Base-by-base conservation (phyloP, 2,888 invertebrate genomes). In the Argyresthia goedartella region DNA sequence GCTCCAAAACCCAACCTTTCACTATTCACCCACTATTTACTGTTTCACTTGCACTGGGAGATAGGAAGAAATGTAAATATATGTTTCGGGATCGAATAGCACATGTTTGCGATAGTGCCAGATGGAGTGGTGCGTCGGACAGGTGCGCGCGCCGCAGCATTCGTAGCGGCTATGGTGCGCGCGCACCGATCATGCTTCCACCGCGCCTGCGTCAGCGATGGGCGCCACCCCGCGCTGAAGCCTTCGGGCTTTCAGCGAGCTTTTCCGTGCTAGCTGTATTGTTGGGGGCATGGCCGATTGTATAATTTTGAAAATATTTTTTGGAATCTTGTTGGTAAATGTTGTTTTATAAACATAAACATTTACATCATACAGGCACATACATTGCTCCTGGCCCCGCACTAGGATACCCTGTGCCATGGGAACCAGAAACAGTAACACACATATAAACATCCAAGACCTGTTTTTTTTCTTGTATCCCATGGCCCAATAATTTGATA, bases 61-160 rank as follows among this genome's bases (percentile, higher is more conserved):
- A 4, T 6, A 39, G 39, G n/a, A 39, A 8, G 39, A 39, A 3
- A 11, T 4, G n/a, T n/a, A 8, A 39, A 11, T 39, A 39, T 39
- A 11, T 3, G 1, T 11, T 39, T 39, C n/a, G 44, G 44, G 14
- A 44, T 3, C 13, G 44, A 8, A 25, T 25, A 25, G 25, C 25
- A 25, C 25, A 25, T 25, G 25, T 25, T 39, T 25, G 33, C 15
- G 44, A 7, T 14, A 8, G 44, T 7, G 13, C 44, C 14, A 8
- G 44, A 15, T 14, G 11, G 39, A 39, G 9, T 39, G 39, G 39
- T n/a, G 39, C 39, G 49, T 64, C 66, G 57, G 67, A 72, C 77
- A 78, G 74, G 82, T 81, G 79, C 73, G 81, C 63, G 60, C 68
- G 72, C 70, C 76, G 75, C 84, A 84, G 82, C 84, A 78, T 84